Percentiles rank a stretch among this genome's conserved stretches.
These are phyloP conservation scores for Eleutherodactylus coqui DNA, from an alignment of 2,797 vertebrate genomes.

Conservation along the genomic window DNA sequence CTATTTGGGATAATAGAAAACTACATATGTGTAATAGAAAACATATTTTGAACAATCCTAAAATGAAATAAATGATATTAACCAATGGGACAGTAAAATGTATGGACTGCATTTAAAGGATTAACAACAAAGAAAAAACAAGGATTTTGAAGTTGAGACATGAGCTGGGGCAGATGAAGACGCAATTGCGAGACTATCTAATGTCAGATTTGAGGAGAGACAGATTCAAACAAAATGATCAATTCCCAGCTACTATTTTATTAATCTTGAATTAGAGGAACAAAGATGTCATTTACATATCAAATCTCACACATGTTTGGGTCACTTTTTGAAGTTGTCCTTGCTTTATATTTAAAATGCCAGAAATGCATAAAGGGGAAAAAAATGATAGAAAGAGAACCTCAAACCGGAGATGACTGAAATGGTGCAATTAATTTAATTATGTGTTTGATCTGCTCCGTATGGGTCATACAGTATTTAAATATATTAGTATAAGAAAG, in stretches of 20 bases:
- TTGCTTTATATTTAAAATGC: conserved; percentile 49
- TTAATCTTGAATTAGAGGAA: conserved; percentile 56
- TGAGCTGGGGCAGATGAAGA: not conserved
- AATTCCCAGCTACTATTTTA: conserved; percentile 44
- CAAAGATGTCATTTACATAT: conserved; percentile 55
- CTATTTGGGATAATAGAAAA: not conserved
- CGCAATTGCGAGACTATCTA: not conserved
- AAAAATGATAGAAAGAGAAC: conserved; percentile 14
- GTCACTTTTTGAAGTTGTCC: conserved; percentile 56
- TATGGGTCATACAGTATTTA: conserved; percentile 37
- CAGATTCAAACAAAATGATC: conserved; percentile 37
- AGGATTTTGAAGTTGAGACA: not conserved
- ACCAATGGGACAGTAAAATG: not conserved
- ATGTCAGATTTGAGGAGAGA: conserved; percentile 32
- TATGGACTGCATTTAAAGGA: not conserved
- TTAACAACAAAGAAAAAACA: not conserved
- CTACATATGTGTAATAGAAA: not conserved
- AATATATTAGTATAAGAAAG: conserved; percentile 56
- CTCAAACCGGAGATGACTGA: conserved; percentile 36
- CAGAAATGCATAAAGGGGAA: conserved; percentile 29
- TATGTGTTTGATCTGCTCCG: conserved; percentile 46
- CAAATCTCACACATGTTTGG: conserved; percentile 50
- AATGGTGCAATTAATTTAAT: conserved; percentile 53
- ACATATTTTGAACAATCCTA: not conserved
- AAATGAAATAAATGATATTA: not conserved